Evolutionary conservation across 2,113 vertebrate genomes (phyloP).

Genomic region (Capreolus pygargus): DNA sequence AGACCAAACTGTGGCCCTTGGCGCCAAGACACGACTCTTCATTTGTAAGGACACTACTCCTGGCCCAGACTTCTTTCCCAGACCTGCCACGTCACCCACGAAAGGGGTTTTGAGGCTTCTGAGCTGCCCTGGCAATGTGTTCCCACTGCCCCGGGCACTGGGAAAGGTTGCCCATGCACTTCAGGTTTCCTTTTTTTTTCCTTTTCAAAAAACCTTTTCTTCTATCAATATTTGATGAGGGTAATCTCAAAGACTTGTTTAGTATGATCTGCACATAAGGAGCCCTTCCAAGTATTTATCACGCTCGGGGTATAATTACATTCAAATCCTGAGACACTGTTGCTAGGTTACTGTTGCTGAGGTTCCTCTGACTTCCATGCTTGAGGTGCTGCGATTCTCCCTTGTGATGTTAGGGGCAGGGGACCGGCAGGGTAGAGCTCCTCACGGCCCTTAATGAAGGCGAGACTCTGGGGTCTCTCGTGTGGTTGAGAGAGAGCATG

Average conservation of each 20-base stretch:
- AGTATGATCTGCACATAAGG: slow-evolving; percentile 85
- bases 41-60: not conserved
- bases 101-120: not conserved
- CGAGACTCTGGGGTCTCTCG: not conserved
- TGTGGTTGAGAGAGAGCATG: not conserved
- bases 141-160: slow-evolving; percentile 19
- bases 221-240: slow-evolving; percentile 87
- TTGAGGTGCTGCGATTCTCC: slow-evolving; percentile 55
- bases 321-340: slow-evolving; percentile 88
- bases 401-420: slow-evolving; percentile 56
- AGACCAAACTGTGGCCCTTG: accelerated
- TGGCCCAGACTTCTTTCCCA: not conserved
- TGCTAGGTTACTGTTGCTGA: slow-evolving; percentile 87
- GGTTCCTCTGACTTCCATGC: slow-evolving; percentile 81
- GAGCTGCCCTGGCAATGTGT: not conserved
- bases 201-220: slow-evolving; percentile 68
- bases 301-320: slow-evolving; percentile 86
- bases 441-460: slow-evolving; percentile 36
- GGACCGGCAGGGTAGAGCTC: slow-evolving; percentile 35
- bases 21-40: accelerated
- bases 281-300: slow-evolving; percentile 87
- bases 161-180: slow-evolving; percentile 26
- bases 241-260: slow-evolving; percentile 87
- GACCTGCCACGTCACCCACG: not conserved
- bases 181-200: slow-evolving; percentile 36